phyloP scores from a whole-genome alignment of 2,888 invertebrate genomes.

The Caradrina kadenii region DNA sequence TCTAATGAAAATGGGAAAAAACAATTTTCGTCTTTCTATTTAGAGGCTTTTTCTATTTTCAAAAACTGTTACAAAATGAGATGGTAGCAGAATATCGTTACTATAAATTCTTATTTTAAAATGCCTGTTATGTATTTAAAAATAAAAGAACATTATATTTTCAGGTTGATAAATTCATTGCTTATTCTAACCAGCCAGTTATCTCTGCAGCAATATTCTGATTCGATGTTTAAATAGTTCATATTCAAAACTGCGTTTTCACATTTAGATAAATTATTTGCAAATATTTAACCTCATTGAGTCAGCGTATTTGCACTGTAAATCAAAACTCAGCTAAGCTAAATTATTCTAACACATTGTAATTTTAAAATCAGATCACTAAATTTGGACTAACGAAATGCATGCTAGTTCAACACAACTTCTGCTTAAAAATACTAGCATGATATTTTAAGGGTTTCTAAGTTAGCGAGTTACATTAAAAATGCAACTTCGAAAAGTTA shows the following conservation, averaged over 20 bases:
- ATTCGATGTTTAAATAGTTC: no score
- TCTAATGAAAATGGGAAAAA: not conserved
- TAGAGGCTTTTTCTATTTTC: not conserved
- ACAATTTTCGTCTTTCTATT: not conserved
- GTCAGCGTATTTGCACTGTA: not conserved
- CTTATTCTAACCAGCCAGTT: no score
- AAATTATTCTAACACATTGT: conserved; percentile 44
- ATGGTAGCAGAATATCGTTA: no score
- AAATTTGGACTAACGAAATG: conserved; percentile 31
- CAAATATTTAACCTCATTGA: not conserved
- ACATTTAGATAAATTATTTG: no score
- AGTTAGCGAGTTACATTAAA: conserved; percentile 48
- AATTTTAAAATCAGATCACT: conserved; percentile 46
- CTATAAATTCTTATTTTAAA: no score
- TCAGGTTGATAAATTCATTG: no score
- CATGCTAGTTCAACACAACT: conserved; percentile 40
- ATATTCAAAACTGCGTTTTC: no score
- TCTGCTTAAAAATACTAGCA: conserved; percentile 49
- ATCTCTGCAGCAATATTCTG: no score
- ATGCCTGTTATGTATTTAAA: no score
- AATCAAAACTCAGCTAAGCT: conserved; percentile 18
- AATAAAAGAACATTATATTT: no score
- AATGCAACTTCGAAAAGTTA: conserved; percentile 46
- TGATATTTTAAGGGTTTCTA: conserved; percentile 49
- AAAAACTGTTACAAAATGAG: no score